These are phyloP conservation scores for Orthosia incerta DNA, from an alignment of 2,888 invertebrate genomes.

Conservation along the genomic window DNA sequence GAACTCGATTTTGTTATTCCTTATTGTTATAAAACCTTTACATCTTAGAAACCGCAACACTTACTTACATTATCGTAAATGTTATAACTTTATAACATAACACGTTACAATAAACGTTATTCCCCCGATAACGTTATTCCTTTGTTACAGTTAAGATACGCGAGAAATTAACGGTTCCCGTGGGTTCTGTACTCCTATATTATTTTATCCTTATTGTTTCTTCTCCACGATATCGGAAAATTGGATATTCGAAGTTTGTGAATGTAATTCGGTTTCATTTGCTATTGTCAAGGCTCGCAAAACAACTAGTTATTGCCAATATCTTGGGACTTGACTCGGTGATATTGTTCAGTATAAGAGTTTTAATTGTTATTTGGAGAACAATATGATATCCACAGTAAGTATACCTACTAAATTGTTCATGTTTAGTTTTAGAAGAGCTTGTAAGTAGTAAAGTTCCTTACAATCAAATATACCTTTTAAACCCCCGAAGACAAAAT, in stretches of 20 bases:
- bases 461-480: no score
- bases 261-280: constrained; percentile 36
- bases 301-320: constrained; percentile 19
- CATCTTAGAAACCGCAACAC: constrained; percentile 8
- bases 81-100: constrained; percentile 42
- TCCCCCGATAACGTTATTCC: constrained; percentile 34
- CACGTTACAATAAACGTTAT: constrained; percentile 34
- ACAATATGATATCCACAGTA: background rate
- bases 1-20: background rate
- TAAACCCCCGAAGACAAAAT: no score
- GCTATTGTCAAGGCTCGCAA: constrained; percentile 14
- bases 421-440: background rate
- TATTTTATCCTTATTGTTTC: constrained; percentile 44
- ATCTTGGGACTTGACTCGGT: background rate
- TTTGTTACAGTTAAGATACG: constrained; percentile 44
- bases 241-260: constrained; percentile 44
- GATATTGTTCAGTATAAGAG: background rate
- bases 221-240: constrained; percentile 39
- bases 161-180: constrained; percentile 52
- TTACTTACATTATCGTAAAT: constrained; percentile 27
- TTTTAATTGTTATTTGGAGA: constrained; percentile 23
- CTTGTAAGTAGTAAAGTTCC: background rate
- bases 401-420: background rate
- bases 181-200: constrained; percentile 24
- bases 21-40: background rate